Base-by-base conservation (phyloP, 2,888 invertebrate species). In the Corbicula japonica region DNA sequence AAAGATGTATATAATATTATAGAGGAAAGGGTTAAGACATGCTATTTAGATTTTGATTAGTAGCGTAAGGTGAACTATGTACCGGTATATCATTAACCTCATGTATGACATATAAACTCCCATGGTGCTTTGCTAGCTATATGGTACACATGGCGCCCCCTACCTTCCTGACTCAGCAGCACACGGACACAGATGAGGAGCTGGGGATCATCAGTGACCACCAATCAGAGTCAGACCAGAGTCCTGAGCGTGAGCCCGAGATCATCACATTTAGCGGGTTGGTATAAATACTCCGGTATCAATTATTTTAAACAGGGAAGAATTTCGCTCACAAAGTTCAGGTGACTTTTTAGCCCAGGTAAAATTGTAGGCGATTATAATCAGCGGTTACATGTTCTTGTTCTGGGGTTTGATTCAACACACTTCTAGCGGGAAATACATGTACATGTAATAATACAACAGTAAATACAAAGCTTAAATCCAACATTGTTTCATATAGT, bases 211-310 rank as follows among this genome's bases (percentile, higher is more conserved):
- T 83, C 41, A 71, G 74, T 50, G 78, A 83, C 44, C 74, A 83
- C 44, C 60, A 46, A 21, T 73, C 80, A 18, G 81, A 79, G 10
- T 76, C 76, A 18, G 83, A 83, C 26, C 77, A 76, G 38, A 84
- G 80, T 63, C 81, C 84, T n/a, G 86, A 86, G 41, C 65, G 83
- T 28, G 83, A 83, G 54, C 72, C 75, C 23, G 86, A 70, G 50
- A 63, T 84, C 32, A 71, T 77, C 41, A 83, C 83, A 48, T 86
- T 84, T 66, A 81, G 75, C 60, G 83, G 84, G 84, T 85, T 68
- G 63, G 83, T 84, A 80, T 65, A 35, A 34, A 52, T 10, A 38
- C 38, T 38, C 8, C 38, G n/a, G n/a, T n/a, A n/a, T n/a, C n/a
- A n/a, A n/a, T n/a, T n/a, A n/a, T n/a, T n/a, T n/a, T n/a, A n/a